Evolutionary conservation across 2,888 invertebrate genomes (phyloP).

Genomic region (Apamea monoglypha): DNA sequence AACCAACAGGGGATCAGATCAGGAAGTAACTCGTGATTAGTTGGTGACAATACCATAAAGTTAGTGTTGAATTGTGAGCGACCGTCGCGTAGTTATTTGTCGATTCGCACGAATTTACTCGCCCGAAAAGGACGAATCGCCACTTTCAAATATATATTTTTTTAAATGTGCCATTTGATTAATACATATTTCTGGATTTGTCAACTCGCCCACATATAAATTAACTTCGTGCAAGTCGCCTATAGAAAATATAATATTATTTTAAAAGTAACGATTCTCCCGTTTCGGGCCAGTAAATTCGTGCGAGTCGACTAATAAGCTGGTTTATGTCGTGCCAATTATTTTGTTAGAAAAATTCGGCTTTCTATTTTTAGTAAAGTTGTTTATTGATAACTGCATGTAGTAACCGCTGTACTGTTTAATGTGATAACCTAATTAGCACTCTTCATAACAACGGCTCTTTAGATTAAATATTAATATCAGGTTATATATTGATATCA

Average conservation of each 20-base stretch:
- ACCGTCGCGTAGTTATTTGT: neutral
- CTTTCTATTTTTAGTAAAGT: neutral
- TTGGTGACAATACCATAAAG: neutral
- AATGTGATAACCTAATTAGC: neutral
- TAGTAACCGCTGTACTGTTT: neutral
- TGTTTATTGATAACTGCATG: neutral
- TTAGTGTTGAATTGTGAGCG: neutral
- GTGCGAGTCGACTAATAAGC: neutral
- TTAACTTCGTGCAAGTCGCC: neutral
- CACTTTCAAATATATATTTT: too few relatives aligned
- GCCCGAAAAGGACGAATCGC: neutral
- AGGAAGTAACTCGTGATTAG: neutral
- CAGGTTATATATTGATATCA: too few relatives aligned
- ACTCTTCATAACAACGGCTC: neutral
- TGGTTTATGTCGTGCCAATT: neutral
- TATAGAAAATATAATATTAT: neutral
- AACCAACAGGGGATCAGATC: too few relatives aligned
- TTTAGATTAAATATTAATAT: neutral
- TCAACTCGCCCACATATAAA: neutral
- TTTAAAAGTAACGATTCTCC: neutral
- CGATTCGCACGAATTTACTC: neutral
- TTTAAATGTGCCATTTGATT: neutral
- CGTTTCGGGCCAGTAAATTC: neutral
- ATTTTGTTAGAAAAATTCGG: neutral
- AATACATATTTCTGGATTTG: neutral